phyloP scores from a whole-genome alignment of 2,797 vertebrate species.

The Sparidentex hasta region DNA sequence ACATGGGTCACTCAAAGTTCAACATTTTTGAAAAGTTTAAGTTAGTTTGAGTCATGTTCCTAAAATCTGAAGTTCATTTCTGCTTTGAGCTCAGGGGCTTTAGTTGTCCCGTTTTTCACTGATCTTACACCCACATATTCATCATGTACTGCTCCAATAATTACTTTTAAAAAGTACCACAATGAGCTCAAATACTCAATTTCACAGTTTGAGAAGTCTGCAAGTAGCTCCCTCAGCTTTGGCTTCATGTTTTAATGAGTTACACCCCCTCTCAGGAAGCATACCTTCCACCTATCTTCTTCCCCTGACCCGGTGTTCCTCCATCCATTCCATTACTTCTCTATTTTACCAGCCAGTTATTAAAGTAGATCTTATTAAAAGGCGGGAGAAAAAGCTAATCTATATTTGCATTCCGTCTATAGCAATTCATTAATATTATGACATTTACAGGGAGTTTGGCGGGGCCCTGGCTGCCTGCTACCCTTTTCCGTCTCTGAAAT shows the following conservation, averaged over 20 bases:
- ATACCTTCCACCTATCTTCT: constrained; percentile 63
- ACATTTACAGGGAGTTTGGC: constrained; percentile 99
- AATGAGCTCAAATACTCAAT: constrained; percentile 33
- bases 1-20: constrained; percentile 74
- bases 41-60: constrained; percentile 20
- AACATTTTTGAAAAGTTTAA: constrained; percentile 45
- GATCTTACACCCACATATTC: constrained; percentile 30
- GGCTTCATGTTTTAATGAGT: constrained; percentile 80
- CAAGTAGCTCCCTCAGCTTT: constrained; percentile 65
- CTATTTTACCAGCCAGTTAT: constrained; percentile 89
- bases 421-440: constrained; percentile 99
- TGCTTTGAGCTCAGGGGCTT: background rate
- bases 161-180: constrained; percentile 32
- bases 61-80: background rate
- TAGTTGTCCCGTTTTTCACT: background rate
- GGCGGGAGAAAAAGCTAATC: constrained; percentile 97
- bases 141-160: constrained; percentile 7
- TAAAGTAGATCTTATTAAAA: constrained; percentile 99
- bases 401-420: constrained; percentile 99
- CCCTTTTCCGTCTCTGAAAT: constrained; percentile 99
- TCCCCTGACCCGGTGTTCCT: constrained; percentile 71
- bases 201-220: constrained; percentile 68
- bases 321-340: constrained; percentile 81
- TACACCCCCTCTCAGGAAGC: constrained; percentile 52
- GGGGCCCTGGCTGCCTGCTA: constrained; percentile 95